Evolutionary conservation across 37 sponge, comb jelly and placozoan species (phyloP), one percentile per base, ranked within the genome.

Genomic region (Agelas oroides): DNA sequence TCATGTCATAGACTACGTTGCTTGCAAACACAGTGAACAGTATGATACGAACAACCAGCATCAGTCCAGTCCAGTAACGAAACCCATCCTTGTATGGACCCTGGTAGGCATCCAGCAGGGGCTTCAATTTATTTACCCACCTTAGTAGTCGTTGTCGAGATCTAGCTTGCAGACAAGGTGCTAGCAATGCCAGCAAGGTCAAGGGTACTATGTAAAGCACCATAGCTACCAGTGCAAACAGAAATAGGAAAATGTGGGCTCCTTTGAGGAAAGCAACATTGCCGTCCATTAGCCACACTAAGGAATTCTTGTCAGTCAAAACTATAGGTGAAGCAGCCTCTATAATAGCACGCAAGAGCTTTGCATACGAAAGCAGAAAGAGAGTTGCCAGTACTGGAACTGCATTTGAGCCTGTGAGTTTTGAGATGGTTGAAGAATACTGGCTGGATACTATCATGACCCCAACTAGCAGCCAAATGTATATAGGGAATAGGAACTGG

Each of bases 341-440:
- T 25, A 74, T 41, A 40, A 28, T 27, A 59, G 78, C 27, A 16
- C 78, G 21, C 21, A 65, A 39, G 13, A 80, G 23, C 14, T 65
- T 65, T 35, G 67, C 39, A 39, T 61, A 80, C 17, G 68, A 40
- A 27, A 80, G 80, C 28, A 65, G 35, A 15, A 80, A 23, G 2
- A 80, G 28, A 25, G 80, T 80, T 5, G 80, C 80, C 16, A 80
- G 46, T n/a, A 80, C 80, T 66, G 67, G 68, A 20, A 80, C 53
- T 14, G 53, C 66, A 27, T 80, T 58, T 24, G 24, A 17, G n/a
- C 80, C 54, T 6, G 34, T 65, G 16, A 66, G 14, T 46, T 65
- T 80, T 33, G 67, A 64, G 16, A 80, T 3, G 30, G 19, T 66
- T 13, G 24, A 34, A 55, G 69, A 80, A 69, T 65, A 65, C n/a